phyloP scores from a whole-genome alignment of 2,113 vertebrate genomes.

The Apus apus region DNA sequence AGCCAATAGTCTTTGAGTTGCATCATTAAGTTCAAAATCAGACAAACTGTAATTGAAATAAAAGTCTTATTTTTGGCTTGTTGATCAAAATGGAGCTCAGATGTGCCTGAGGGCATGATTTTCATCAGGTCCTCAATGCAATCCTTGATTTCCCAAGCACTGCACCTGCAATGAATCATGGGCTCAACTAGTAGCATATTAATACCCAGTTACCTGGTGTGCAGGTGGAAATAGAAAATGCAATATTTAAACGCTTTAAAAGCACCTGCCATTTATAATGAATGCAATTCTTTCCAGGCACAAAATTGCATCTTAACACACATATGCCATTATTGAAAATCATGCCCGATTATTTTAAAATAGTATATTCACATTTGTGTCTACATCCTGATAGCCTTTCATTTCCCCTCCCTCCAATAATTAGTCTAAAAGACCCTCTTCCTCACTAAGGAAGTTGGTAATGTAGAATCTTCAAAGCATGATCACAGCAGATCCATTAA shows the following conservation, averaged over 20 bases:
- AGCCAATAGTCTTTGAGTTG: constrained; percentile 64
- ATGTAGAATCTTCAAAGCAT: not conserved
- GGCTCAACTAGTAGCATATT: constrained; percentile 68
- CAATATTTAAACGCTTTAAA: constrained; percentile 64
- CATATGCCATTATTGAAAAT: constrained; percentile 49
- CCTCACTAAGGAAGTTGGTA: not conserved
- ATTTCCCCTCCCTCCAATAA: constrained; percentile 13
- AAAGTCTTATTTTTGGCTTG: constrained; percentile 64
- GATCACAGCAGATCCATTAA: not conserved
- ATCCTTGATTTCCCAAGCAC: constrained; percentile 69
- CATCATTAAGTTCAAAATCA: constrained; percentile 72
- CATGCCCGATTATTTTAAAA: constrained; percentile 33
- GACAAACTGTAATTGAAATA: constrained; percentile 62
- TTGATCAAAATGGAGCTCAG: constrained; percentile 67
- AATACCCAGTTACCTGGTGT: constrained; percentile 64
- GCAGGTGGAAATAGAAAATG: constrained; percentile 67
- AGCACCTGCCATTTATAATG: constrained; percentile 61
- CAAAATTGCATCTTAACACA: constrained; percentile 62
- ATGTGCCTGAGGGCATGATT: constrained; percentile 68
- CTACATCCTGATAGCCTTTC: constrained; percentile 1
- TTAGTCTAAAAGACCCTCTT: constrained; percentile 31
- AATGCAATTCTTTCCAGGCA: constrained; percentile 58
- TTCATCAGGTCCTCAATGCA: constrained; percentile 69
- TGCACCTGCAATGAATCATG: constrained; percentile 70
- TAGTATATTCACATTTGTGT: constrained; percentile 9